Evolutionary conservation across 1,140 invertebrate species (phyloP), one percentile per base, ranked within the genome.

Genomic region (Drosophila ambigua): DNA sequence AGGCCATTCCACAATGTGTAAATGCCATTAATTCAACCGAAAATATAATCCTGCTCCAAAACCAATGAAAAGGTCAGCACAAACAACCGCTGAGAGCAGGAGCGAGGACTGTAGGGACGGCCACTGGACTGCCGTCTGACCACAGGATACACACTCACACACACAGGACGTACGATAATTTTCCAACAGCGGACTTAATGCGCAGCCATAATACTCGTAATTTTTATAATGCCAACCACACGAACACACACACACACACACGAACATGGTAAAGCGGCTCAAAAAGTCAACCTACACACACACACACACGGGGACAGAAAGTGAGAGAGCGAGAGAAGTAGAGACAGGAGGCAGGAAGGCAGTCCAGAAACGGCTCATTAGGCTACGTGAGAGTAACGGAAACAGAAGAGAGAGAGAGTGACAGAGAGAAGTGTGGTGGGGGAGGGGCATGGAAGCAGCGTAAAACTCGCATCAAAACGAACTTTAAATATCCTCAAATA

Each of bases 171-270:
- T 45, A 62, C 53, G 65, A 75, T 82, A 60, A 82, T 79, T 78
- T 39, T 73, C 44, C 39, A 74, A 45, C 59, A 44, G 50, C 24
- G 62, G 53, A 28, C 61, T 83, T 79, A 75, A 83, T 83, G 74
- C 72, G 54, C 16, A 6, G 41, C 61, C 54, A 76, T 80, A 80
- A 80, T 72, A 41, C 63, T 78, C 54, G 74, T 83, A 83, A 75
- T 85, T 77, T 84, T 73, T 85, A 60, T 67, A 69, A 80, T 61
- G 68, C 63, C 61, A 53, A 76, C 81, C 74, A 52, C 74, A 57
- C 50, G 20, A 20, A 50, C 31, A 8, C 64, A 58, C 35, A 35
- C 39, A 55, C 59, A 59, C 31, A 9, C 31, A 39, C 11, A 39
- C 4, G 11, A 2, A 13, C 35, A 39, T 13, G 4, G 35, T 5